Conservation (phyloP, 2,888 invertebrate genomes). For the Melolontha melolontha region DNA sequence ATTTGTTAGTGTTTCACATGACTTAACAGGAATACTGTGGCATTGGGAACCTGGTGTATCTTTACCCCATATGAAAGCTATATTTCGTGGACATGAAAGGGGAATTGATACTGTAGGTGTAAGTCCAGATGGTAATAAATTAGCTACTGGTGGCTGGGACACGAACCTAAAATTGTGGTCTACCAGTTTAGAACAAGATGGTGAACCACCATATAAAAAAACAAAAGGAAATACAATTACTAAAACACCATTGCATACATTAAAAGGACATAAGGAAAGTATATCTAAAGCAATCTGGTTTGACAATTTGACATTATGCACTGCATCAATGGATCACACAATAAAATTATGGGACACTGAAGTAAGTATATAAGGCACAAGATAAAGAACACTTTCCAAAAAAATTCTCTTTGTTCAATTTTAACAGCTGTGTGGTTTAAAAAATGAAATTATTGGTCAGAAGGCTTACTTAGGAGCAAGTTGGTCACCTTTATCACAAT, state of each 20-base stretch:
- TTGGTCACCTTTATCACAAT: constrained; percentile 81
- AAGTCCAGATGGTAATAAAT: constrained; percentile 72
- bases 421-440: constrained; percentile 77
- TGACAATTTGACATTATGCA: constrained; percentile 80
- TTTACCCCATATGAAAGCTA: constrained; percentile 81
- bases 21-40: constrained; percentile 93
- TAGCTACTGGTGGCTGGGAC: constrained; percentile 94
- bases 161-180: constrained; percentile 94
- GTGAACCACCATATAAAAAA: constrained; percentile 61
- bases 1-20: constrained; percentile 85
- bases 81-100: constrained; percentile 88
- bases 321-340: constrained; percentile 96
- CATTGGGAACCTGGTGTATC: constrained; percentile 82
- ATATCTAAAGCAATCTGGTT: constrained; percentile 90
- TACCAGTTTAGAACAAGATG: constrained; percentile 58
- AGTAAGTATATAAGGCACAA: constrained; percentile 48
- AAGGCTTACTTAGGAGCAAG: constrained; percentile 91
- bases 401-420: constrained; percentile 37
- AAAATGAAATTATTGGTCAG: constrained; percentile 86
- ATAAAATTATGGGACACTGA: constrained; percentile 94
- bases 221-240: constrained; percentile 53
- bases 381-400: constrained; percentile 20
- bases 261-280: constrained; percentile 94
- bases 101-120: constrained; percentile 90
- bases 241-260: constrained; percentile 84